Conservation (phyloP, 2,888 invertebrate genomes). For the Quadroppia sp. region DNA sequence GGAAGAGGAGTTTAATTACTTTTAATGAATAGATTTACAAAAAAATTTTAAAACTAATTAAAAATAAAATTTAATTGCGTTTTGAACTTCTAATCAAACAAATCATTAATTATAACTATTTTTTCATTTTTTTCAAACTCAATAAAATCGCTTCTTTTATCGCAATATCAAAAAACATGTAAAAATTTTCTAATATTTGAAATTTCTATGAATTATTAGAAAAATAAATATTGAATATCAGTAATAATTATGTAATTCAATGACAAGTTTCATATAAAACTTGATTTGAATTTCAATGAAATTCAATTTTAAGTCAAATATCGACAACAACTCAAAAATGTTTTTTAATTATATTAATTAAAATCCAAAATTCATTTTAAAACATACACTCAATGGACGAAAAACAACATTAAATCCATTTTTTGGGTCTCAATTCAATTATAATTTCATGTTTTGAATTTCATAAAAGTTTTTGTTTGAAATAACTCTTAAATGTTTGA, state of each 20-base stretch:
- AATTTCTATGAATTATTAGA: not conserved
- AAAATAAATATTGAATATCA: too few species aligned
- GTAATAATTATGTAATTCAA: too few species aligned
- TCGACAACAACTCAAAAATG: not conserved
- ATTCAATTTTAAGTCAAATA: too few species aligned
- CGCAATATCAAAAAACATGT: not conserved
- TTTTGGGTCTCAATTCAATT: not conserved
- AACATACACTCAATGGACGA: not conserved
- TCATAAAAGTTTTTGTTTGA: not conserved
- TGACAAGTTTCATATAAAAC: not conserved
- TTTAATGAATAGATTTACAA: too few species aligned
- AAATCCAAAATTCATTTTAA: not conserved
- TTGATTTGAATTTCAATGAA: not conserved
- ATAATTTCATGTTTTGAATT: not conserved
- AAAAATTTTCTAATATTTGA: not conserved
- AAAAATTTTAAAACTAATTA: too few species aligned
- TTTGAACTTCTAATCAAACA: too few species aligned
- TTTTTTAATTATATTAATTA: not conserved
- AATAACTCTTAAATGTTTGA: slow-evolving; percentile 2
- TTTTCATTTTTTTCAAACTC: too few species aligned
- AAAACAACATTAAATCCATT: not conserved
- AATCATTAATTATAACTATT: too few species aligned
- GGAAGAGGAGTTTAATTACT: too few species aligned
- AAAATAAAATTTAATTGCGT: too few species aligned
- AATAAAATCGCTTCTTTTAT: not conserved